These are phyloP conservation scores for Montipora capitata DNA, from an alignment of 92 coral and sea anemone genomes.

Conservation along the genomic window DNA sequence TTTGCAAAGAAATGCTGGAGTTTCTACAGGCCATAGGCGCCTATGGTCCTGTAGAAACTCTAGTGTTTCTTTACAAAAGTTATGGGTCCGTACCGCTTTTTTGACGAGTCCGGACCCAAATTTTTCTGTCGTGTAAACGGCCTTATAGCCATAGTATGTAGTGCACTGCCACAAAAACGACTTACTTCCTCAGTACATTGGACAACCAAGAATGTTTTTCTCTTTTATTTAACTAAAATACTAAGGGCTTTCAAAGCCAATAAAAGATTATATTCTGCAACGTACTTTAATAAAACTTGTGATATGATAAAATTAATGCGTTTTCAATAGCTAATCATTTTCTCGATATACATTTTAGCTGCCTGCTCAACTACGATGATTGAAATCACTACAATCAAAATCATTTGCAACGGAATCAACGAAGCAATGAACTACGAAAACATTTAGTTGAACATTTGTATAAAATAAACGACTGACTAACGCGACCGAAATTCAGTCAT, in stretches of 20 bases:
- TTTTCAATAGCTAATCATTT: background rate
- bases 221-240: slow-evolving; percentile 40
- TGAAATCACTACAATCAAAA: background rate
- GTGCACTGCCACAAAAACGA: too few species aligned
- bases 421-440: background rate
- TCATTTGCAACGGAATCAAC: background rate
- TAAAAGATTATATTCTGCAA: background rate
- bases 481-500: background rate
- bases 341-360: background rate
- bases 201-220: background rate
- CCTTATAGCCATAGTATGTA: too few species aligned
- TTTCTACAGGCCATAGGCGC: too few species aligned
- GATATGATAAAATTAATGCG: background rate
- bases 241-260: slow-evolving; percentile 22
- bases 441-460: background rate
- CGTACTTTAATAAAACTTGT: background rate
- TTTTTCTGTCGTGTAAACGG: too few species aligned
- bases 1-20: too few species aligned
- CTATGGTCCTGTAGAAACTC: too few species aligned
- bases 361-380: background rate
- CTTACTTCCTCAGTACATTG: background rate
- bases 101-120: too few species aligned
- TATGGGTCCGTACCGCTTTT: too few species aligned
- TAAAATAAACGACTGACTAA: too few species aligned
- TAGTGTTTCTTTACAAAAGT: too few species aligned